A percentile compares a stretch with the other conserved stretches of the same genome.
These are phyloP conservation scores for Vanessa cardui DNA, from an alignment of 2,888 invertebrate species.

Conservation along the genomic window DNA sequence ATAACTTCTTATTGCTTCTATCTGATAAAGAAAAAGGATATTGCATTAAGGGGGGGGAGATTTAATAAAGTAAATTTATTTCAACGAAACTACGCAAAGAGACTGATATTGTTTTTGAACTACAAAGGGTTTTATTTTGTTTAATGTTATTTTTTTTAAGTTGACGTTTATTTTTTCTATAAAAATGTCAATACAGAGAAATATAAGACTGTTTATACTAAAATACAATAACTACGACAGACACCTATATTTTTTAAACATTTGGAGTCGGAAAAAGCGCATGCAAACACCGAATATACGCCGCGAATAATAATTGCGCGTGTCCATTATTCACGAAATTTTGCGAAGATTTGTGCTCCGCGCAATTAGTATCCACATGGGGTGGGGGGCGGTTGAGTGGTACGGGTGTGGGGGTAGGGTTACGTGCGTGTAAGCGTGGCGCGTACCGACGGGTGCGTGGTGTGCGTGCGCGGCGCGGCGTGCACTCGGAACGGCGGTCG, in stretches of 20 bases:
- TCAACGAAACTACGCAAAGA: too few species aligned
- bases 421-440: slow-evolving; percentile 69
- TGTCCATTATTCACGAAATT: slow-evolving; percentile 38
- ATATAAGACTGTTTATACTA: slow-evolving; percentile 13
- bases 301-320: slow-evolving; percentile 47
- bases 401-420: slow-evolving; percentile 44
- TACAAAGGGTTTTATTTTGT: too few species aligned
- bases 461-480: slow-evolving; percentile 71
- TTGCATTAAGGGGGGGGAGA: neutral
- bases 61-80: neutral
- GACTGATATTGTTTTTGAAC: too few species aligned
- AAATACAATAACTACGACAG: slow-evolving; percentile 30
- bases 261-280: slow-evolving; percentile 38
- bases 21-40: slow-evolving; percentile 1
- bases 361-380: slow-evolving; percentile 65
- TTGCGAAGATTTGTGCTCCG: slow-evolving; percentile 45
- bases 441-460: slow-evolving; percentile 78
- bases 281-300: slow-evolving; percentile 43
- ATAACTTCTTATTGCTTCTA: slow-evolving; percentile 22
- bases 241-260: slow-evolving; percentile 27
- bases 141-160: too few species aligned
- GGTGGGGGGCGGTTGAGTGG: slow-evolving; percentile 36
- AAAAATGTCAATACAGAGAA: slow-evolving; percentile 2
- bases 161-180: neutral
- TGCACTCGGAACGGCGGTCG: slow-evolving; percentile 78